These are phyloP conservation scores for Octopus bimaculoides DNA, from an alignment of 1,140 invertebrate species.

Conservation along the genomic window DNA sequence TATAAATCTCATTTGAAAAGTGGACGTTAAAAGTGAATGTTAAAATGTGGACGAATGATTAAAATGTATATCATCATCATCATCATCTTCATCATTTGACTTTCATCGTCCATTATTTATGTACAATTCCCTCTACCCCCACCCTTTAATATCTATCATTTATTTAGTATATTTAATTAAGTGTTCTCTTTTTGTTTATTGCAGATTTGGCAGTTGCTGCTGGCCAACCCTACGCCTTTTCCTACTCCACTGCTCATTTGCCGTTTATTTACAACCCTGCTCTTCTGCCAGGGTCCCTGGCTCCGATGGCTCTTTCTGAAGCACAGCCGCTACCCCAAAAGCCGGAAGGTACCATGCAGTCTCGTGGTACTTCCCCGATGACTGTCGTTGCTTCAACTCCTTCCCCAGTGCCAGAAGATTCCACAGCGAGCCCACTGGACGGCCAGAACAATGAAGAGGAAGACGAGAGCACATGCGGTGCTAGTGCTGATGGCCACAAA, in stretches of 20 bases:
- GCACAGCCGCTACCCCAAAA: conserved; percentile 21
- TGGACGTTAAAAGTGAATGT: no score
- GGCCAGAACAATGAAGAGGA: conserved; percentile 64
- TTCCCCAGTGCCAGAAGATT: not conserved
- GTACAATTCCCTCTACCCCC: no score
- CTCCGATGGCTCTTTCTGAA: conserved; percentile 14
- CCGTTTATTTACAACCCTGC: conserved; percentile 30
- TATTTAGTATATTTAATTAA: no score
- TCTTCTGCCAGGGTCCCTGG: conserved; percentile 16
- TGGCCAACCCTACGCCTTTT: conserved; percentile 18
- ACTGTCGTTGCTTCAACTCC: conserved; percentile 20
- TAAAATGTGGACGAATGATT: no score
- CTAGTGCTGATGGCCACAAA: conserved; percentile 24
- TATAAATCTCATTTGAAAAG: no score
- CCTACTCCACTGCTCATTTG: conserved; percentile 16
- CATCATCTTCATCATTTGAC: no score
- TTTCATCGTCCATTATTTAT: no score
- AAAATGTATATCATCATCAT: no score
- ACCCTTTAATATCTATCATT: no score
- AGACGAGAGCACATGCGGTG: conserved; percentile 51
- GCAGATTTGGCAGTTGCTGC: conserved; percentile 17
- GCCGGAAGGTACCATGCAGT: conserved; percentile 38
- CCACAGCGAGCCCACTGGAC: conserved; percentile 17
- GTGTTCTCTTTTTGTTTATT: not conserved
- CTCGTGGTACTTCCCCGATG: conserved; percentile 50